Evolutionary conservation across 2,888 invertebrate genomes (phyloP).

Genomic region (Eumerus sabulonum): DNA sequence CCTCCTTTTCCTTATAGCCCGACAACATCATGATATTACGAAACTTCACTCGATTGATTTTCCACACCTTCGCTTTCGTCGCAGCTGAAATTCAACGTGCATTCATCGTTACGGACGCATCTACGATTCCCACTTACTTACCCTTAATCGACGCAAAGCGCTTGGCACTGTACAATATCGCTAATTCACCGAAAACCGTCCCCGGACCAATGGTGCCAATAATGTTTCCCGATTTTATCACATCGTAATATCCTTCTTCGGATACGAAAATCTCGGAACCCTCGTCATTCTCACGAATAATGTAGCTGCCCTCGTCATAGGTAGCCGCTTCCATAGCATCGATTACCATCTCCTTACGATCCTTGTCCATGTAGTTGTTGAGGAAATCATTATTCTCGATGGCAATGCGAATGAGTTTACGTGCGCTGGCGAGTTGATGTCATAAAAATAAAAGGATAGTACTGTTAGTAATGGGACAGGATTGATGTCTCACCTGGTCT

Average conservation of each 20-base stretch:
- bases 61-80: constrained; percentile 91
- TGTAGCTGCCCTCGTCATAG: constrained; percentile 84
- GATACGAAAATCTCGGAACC: constrained; percentile 93
- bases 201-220: constrained; percentile 90
- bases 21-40: constrained; percentile 93
- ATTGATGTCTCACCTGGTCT: not conserved
- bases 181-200: constrained; percentile 93
- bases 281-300: constrained; percentile 89
- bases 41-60: constrained; percentile 90
- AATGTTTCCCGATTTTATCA: constrained; percentile 87
- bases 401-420: constrained; percentile 84
- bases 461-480: too few relatives aligned
- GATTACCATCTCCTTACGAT: constrained; percentile 87
- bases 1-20: constrained; percentile 90
- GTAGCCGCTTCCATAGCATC: constrained; percentile 89
- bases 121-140: constrained; percentile 74
- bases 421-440: constrained; percentile 79
- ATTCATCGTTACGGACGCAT: not conserved
- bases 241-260: constrained; percentile 91
- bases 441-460: constrained; percentile 6
- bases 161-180: constrained; percentile 95
- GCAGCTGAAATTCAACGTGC: constrained; percentile 82
- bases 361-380: constrained; percentile 87
- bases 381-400: constrained; percentile 90
- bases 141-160: constrained; percentile 92